Evolutionary conservation across 2,797 vertebrate species (phyloP).

Genomic region (Tapirus indicus): DNA sequence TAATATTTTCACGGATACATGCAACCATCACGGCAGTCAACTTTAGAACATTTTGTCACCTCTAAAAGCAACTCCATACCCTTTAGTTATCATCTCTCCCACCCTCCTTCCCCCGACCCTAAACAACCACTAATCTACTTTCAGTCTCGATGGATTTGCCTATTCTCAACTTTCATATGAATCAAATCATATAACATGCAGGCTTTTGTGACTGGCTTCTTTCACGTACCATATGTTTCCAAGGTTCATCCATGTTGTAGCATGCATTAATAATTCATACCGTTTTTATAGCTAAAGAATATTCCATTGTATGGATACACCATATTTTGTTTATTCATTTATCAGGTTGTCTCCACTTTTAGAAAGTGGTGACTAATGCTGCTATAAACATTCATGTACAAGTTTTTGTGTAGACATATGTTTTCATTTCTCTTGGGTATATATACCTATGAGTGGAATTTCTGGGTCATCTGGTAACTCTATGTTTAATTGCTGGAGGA

Average conservation of each 20-base stretch:
- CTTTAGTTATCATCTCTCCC: background rate
- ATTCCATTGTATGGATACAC: too few relatives aligned
- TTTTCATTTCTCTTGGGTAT: background rate
- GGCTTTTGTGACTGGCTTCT: background rate
- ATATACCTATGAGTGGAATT: background rate
- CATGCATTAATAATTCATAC: background rate
- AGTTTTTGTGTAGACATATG: background rate
- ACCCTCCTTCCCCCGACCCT: background rate
- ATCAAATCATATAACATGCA: background rate
- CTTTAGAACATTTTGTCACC: background rate
- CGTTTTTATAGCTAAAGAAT: background rate
- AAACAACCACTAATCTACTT: background rate
- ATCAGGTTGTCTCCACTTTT: background rate
- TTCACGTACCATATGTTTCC: background rate
- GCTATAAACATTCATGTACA: background rate
- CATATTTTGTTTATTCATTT: background rate
- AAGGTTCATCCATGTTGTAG: background rate
- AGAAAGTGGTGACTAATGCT: background rate
- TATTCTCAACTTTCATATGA: background rate
- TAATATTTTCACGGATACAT: background rate
- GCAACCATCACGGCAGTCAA: background rate
- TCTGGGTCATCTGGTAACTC: background rate
- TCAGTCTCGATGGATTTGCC: background rate
- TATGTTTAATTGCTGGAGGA: background rate
- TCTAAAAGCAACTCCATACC: background rate